phyloP scores from a whole-genome alignment of 2,797 vertebrate genomes.

The Steatocranus sp. region DNA sequence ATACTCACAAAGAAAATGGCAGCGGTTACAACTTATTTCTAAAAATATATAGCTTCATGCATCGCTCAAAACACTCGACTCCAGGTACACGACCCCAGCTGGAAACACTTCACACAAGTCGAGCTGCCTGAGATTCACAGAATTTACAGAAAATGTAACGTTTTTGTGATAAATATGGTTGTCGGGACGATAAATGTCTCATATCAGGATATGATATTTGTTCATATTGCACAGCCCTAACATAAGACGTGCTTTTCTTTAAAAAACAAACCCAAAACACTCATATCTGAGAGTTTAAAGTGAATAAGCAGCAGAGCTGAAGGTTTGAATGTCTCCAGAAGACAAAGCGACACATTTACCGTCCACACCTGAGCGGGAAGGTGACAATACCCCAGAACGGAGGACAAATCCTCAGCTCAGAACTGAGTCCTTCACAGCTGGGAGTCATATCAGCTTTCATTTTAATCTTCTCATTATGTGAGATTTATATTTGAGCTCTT shows the following conservation, averaged over 20 bases:
- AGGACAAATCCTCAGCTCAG: background rate
- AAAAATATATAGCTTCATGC: background rate
- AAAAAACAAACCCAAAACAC: too few species aligned
- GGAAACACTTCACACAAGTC: too few species aligned
- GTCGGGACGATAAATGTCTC: rapidly evolving
- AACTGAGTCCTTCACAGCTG: background rate
- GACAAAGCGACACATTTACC: background rate
- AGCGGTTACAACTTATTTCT: background rate
- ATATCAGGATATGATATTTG: background rate
- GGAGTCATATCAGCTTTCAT: rapidly evolving
- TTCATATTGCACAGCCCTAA: background rate
- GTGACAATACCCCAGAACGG: background rate
- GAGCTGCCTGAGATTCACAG: background rate
- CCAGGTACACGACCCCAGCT: too few species aligned
- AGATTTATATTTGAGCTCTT: background rate
- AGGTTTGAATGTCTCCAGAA: background rate
- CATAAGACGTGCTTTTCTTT: rapidly evolving
- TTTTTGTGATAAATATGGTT: background rate
- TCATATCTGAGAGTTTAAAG: background rate
- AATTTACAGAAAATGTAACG: background rate
- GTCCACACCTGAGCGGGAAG: background rate
- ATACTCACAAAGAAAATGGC: background rate
- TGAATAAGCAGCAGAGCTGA: background rate
- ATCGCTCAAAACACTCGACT: too few species aligned
- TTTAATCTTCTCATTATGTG: background rate